Conservation (phyloP, 2,113 vertebrate species). For the Phylloscopus trochilus region DNA sequence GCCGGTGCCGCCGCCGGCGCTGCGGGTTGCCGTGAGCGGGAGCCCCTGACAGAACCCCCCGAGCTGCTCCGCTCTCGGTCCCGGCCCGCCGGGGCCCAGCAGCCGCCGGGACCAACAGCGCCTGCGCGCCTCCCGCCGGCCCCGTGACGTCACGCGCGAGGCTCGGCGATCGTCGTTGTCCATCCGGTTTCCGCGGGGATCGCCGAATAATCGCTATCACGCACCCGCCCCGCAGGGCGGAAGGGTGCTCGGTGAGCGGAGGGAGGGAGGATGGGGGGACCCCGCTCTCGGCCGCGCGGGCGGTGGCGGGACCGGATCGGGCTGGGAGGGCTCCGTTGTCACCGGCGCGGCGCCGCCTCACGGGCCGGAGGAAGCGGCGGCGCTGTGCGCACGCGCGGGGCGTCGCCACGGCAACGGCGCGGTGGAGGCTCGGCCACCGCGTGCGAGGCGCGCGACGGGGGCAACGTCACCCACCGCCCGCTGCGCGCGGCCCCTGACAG, state of each 20-base stretch:
- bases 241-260: background rate
- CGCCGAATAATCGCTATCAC: background rate
- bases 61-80: rapidly evolving
- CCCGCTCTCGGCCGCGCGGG: background rate
- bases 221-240: background rate
- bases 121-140: background rate
- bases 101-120: background rate
- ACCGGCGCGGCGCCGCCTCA: background rate
- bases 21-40: background rate
- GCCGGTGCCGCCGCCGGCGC: too few species aligned
- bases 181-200: background rate
- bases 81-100: background rate
- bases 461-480: rapidly evolving
- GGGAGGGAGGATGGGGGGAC: too few species aligned
- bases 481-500: too few species aligned
- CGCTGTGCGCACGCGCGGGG: background rate
- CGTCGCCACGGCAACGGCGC: background rate
- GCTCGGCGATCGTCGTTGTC: background rate
- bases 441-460: background rate
- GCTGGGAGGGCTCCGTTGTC: too few species aligned
- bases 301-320: background rate
- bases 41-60: rapidly evolving
- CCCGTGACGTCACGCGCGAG: background rate
- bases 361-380: rapidly evolving
- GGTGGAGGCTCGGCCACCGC: background rate